phyloP scores from a whole-genome alignment of 2,888 invertebrate species.

The Andrena chrysosceles region DNA sequence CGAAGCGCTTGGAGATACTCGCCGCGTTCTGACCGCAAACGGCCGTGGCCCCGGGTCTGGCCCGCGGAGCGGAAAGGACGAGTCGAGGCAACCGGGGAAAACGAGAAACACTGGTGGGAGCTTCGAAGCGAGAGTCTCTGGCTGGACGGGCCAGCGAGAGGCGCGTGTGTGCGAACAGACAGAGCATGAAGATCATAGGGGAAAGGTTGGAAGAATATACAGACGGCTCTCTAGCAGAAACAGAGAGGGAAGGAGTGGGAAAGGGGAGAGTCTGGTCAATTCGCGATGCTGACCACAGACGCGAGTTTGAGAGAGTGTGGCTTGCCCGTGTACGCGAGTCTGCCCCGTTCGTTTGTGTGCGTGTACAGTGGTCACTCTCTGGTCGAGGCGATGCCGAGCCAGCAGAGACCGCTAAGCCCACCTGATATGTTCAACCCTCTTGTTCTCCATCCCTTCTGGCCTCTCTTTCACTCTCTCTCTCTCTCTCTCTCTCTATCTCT shows the following conservation, averaged over 20 bases:
- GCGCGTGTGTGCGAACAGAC: background rate
- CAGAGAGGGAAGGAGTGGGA: slow-evolving; percentile 28
- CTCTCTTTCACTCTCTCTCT: slow-evolving; percentile 48
- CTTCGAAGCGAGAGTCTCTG: slow-evolving; percentile 11
- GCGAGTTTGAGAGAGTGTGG: slow-evolving; percentile 35
- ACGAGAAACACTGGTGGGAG: background rate
- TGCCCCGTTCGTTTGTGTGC: slow-evolving; percentile 54
- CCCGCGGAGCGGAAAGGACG: slow-evolving; percentile 1
- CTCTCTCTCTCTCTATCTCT: slow-evolving; percentile 52
- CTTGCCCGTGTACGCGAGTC: slow-evolving; percentile 30
- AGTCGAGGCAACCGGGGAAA: background rate
- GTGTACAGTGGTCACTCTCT: slow-evolving; percentile 81
- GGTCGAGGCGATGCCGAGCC: slow-evolving; percentile 81
- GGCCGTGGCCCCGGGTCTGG: slow-evolving; percentile 18
- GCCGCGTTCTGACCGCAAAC: slow-evolving; percentile 62
- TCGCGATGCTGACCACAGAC: slow-evolving; percentile 54
- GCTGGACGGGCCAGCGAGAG: slow-evolving; percentile 12
- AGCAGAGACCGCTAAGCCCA: slow-evolving; percentile 83
- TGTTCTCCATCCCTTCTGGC: slow-evolving; percentile 58
- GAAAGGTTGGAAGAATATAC: slow-evolving; percentile 17
- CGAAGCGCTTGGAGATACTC: slow-evolving; percentile 5
- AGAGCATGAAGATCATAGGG: slow-evolving; percentile 2
- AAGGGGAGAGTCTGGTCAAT: slow-evolving; percentile 37
- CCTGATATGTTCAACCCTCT: slow-evolving; percentile 81
- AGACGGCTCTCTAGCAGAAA: too few species aligned